These are phyloP conservation scores for Dromas ardeola DNA, from an alignment of 2,113 vertebrate species.

Conservation along the genomic window DNA sequence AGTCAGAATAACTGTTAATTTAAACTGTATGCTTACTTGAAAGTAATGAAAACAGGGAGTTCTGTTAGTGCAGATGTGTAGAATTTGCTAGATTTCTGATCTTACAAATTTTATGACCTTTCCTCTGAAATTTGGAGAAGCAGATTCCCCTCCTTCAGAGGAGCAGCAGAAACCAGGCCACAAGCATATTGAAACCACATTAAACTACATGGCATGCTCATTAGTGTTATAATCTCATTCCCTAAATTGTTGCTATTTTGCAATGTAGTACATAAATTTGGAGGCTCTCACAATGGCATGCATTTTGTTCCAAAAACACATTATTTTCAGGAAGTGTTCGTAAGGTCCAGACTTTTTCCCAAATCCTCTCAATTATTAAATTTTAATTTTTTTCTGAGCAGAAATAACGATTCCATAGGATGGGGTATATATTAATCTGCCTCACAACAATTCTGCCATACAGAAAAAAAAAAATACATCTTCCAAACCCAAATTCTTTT, in stretches of 20 bases:
- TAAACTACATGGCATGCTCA: neutral
- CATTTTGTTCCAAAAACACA: neutral
- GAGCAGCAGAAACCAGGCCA: neutral
- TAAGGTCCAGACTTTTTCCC: neutral
- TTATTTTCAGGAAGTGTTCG: neutral
- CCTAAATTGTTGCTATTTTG: neutral
- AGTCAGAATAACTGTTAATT: neutral
- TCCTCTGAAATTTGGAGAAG: neutral
- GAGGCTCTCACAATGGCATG: neutral
- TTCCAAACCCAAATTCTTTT: slow-evolving; percentile 4
- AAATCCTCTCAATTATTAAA: neutral
- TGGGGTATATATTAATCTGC: neutral
- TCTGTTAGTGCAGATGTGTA: neutral
- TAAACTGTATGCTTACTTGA: neutral
- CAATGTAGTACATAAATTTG: neutral
- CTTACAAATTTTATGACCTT: neutral
- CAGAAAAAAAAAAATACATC: neutral
- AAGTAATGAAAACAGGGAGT: neutral
- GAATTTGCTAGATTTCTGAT: neutral
- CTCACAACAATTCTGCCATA: neutral
- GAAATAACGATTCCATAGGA: neutral
- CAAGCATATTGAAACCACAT: neutral
- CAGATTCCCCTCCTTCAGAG: neutral
- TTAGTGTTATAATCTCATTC: neutral
- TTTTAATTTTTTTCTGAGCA: neutral